phyloP scores from a whole-genome alignment of 1,140 invertebrate species.

The Brachionus rubens region DNA sequence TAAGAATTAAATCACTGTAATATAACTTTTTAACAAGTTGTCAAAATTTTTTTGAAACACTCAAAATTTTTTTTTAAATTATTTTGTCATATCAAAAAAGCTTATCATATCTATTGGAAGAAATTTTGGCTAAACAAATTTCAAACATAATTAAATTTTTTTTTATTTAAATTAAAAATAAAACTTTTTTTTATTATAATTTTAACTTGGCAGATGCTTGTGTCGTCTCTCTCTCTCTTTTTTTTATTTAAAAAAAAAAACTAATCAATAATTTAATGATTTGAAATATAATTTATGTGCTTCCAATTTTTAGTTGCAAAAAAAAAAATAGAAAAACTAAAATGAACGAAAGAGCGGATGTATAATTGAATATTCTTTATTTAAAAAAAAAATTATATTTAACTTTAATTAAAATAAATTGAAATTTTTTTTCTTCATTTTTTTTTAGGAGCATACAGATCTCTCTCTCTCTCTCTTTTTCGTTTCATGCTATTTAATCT shows the following conservation, averaged over 20 bases:
- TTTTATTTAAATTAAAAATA: constrained; percentile 37
- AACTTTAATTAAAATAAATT: constrained; percentile 34
- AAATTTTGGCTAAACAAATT: background rate
- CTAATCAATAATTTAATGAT: constrained; percentile 44
- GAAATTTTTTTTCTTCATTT: too few species aligned
- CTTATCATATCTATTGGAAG: too few species aligned
- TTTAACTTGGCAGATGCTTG: constrained; percentile 21
- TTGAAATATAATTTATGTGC: constrained; percentile 41
- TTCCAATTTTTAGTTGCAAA: constrained; percentile 19
- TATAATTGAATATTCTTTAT: constrained; percentile 26
- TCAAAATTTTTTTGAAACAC: too few species aligned
- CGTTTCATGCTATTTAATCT: constrained; percentile 13
- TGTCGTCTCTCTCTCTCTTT: background rate
- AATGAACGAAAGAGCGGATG: constrained; percentile 15
- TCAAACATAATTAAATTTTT: background rate
- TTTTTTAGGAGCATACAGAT: background rate
- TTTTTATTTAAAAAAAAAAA: constrained; percentile 25
- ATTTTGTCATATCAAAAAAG: too few species aligned
- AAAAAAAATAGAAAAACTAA: constrained; percentile 12
- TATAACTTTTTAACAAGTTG: too few species aligned
- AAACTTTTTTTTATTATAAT: constrained; percentile 36
- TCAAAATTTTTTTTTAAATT: too few species aligned
- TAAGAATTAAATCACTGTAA: too few species aligned
- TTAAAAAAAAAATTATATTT: constrained; percentile 13
- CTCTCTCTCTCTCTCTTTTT: background rate